A percentile compares a stretch with the other conserved stretches of the same genome.
Evolutionary conservation across 2,113 vertebrate species (phyloP).

Genomic region (Conger conger): DNA sequence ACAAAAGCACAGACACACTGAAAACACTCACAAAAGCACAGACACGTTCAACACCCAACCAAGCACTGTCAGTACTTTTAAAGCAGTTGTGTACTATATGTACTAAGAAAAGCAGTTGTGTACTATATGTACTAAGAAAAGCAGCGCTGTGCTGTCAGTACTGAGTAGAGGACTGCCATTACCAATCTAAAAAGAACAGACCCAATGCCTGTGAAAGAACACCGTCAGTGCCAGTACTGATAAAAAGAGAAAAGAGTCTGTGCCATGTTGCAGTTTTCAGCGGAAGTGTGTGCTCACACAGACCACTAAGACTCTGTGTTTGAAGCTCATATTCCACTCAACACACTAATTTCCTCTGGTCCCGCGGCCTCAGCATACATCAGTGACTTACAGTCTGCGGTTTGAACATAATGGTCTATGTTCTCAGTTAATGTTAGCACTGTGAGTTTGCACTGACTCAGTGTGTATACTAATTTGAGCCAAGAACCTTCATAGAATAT

Average conservation of each 20-base stretch:
- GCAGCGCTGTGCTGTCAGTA: background rate
- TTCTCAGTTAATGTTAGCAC: constrained; percentile 42
- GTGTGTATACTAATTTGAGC: no score
- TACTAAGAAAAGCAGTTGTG: background rate
- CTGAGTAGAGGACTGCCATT: background rate
- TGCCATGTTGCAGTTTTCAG: background rate
- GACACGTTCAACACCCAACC: background rate
- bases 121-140: background rate
- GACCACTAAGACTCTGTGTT: constrained; percentile 9
- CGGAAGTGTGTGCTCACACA: background rate
- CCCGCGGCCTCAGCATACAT: constrained; percentile 40
- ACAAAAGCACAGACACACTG: background rate
- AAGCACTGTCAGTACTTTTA: background rate
- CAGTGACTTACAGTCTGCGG: background rate
- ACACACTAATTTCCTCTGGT: constrained; percentile 57
- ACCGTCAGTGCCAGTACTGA: no score
- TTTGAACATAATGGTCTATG: background rate
- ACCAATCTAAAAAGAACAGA: no score
- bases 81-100: background rate
- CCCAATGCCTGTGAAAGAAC: no score
- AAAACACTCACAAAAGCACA: background rate
- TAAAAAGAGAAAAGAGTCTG: background rate
- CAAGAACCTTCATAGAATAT: background rate
- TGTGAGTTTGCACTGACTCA: background rate
- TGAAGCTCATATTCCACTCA: constrained; percentile 39